Evolutionary conservation across 2,888 invertebrate species (phyloP).

Genomic region (Xanthorhoe spadicearia): DNA sequence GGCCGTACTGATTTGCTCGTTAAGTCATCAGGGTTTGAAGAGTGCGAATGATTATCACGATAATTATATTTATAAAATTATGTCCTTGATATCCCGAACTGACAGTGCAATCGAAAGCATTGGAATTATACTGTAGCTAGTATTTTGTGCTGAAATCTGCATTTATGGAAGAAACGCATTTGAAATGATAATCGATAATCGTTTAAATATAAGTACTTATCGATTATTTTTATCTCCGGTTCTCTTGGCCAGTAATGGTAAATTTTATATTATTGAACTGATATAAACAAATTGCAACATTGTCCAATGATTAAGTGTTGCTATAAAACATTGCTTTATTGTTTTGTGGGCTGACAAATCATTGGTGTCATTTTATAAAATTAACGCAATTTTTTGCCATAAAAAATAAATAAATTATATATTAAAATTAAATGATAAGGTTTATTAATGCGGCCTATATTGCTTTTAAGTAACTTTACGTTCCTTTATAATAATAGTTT

Average conservation of each 20-base stretch:
- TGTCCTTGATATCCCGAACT: not conserved
- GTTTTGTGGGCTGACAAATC: constrained; percentile 9
- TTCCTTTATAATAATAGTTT: constrained; percentile 53
- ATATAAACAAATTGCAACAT: not conserved
- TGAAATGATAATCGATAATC: not conserved
- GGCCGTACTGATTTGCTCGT: not conserved
- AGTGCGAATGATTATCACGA: not conserved
- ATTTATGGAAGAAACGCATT: not conserved
- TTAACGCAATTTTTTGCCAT: constrained; percentile 5
- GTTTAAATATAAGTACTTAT: not conserved
- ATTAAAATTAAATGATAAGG: constrained; percentile 14
- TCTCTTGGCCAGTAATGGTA: not conserved
- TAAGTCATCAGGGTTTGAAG: not conserved
- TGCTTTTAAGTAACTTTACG: constrained; percentile 51
- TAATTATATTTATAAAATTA: not conserved
- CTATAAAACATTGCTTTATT: constrained; percentile 6
- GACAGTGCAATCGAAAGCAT: not conserved
- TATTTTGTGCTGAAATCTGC: not conserved
- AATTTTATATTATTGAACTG: not conserved
- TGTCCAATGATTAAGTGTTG: not conserved
- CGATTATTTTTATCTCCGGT: not conserved
- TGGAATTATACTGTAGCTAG: not conserved
- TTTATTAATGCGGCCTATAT: constrained; percentile 43
- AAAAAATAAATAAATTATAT: not conserved
- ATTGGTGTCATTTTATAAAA: constrained; percentile 9